phyloP scores from a whole-genome alignment of 1,140 invertebrate genomes.

The Tenebrio molitor region DNA sequence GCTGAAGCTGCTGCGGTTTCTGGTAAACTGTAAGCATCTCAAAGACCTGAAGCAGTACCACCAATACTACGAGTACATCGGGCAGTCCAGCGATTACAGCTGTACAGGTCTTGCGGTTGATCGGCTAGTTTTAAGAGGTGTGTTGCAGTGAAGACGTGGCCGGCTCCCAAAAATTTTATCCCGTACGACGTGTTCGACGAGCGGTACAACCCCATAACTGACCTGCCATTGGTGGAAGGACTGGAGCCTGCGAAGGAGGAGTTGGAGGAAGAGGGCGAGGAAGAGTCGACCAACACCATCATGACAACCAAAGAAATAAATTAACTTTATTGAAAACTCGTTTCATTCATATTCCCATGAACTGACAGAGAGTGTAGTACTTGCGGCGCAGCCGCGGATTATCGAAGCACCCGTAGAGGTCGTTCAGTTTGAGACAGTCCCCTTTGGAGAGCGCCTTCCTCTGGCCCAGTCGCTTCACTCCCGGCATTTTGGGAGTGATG shows the following conservation, averaged over 20 bases:
- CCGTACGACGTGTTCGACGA: constrained; percentile 56
- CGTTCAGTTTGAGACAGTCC: constrained; percentile 80
- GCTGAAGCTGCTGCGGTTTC: constrained; percentile 4
- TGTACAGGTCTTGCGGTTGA: background rate
- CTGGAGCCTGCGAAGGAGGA: background rate
- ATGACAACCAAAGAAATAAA: background rate
- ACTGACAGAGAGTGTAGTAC: constrained; percentile 75
- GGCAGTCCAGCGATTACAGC: background rate
- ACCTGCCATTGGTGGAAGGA: constrained; percentile 42
- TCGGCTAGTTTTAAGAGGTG: background rate
- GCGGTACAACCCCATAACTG: constrained; percentile 45
- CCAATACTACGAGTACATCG: constrained; percentile 16
- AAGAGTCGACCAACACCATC: background rate
- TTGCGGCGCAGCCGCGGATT: constrained; percentile 69
- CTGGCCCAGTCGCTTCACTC: constrained; percentile 70
- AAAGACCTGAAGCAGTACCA: constrained; percentile 14
- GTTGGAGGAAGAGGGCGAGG: no score
- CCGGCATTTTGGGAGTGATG: constrained; percentile 72
- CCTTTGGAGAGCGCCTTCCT: constrained; percentile 74
- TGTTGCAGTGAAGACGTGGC: constrained; percentile 55
- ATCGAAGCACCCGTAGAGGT: constrained; percentile 77
- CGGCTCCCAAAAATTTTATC: constrained; percentile 54
- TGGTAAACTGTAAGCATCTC: background rate
- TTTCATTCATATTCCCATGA: constrained; percentile 70
- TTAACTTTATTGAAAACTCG: constrained; percentile 23